phyloP scores from a whole-genome alignment of 2,113 vertebrate species.

The Bucco capensis region DNA sequence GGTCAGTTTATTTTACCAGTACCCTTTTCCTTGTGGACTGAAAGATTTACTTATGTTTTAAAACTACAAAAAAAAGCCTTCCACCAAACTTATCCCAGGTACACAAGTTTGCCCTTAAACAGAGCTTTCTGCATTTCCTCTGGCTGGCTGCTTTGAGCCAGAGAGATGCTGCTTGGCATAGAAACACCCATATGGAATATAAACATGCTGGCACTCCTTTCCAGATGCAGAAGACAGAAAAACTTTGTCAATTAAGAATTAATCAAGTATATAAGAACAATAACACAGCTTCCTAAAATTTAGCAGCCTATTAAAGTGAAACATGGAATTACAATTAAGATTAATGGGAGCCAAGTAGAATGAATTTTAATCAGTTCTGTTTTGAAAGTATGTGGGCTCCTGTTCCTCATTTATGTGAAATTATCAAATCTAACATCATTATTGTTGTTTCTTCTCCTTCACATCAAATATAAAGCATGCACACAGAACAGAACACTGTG shows the following conservation, averaged over 20 bases:
- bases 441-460: slow-evolving; percentile 20
- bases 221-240: slow-evolving; percentile 31
- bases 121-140: slow-evolving; percentile 16
- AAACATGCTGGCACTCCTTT: slow-evolving; percentile 19
- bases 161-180: neutral
- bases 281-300: slow-evolving; percentile 36
- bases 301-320: slow-evolving; percentile 23
- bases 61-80: neutral
- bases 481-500: slow-evolving; percentile 24
- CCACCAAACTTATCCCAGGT: neutral
- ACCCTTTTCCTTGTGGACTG: neutral
- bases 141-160: neutral
- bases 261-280: slow-evolving; percentile 21
- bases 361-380: slow-evolving; percentile 51
- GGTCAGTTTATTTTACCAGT: neutral
- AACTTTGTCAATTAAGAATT: slow-evolving; percentile 31
- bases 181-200: neutral
- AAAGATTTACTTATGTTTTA: neutral
- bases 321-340: slow-evolving; percentile 26
- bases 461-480: slow-evolving; percentile 5
- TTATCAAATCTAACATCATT: slow-evolving; percentile 29
- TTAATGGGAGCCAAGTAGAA: slow-evolving; percentile 26
- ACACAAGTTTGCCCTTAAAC: neutral
- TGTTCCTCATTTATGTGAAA: slow-evolving; percentile 22
- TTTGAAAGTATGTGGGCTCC: slow-evolving; percentile 24